phyloP scores from a whole-genome alignment of 2,797 vertebrate genomes.

The Poeciliopsis infans region DNA sequence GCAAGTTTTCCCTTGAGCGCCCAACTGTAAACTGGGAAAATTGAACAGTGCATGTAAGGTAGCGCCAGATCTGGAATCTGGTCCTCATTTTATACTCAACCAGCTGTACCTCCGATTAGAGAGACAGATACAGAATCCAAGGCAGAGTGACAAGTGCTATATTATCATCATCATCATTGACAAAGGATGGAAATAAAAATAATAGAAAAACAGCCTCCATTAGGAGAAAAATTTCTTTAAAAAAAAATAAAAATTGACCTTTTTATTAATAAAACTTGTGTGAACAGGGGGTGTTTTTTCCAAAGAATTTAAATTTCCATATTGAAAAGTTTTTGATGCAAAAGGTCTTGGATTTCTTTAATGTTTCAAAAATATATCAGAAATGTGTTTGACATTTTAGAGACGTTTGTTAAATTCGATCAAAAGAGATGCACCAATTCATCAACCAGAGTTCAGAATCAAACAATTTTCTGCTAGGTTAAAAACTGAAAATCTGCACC shows the following conservation, averaged over 20 bases:
- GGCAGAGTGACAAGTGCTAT: conserved; percentile 99
- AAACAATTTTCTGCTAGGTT: background rate
- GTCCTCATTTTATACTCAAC: conserved; percentile 98
- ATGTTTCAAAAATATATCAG: conserved; percentile 53
- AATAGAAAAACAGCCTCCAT: conserved; percentile 54
- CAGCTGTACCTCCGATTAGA: conserved; percentile 96
- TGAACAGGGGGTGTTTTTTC: conserved; percentile 6
- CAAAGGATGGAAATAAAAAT: conserved; percentile 79
- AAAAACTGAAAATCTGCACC: background rate
- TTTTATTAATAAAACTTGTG: conserved; percentile 41
- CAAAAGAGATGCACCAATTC: conserved; percentile 7
- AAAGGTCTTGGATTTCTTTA: conserved; percentile 49
- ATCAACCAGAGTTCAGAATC: background rate
- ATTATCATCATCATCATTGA: conserved; percentile 91
- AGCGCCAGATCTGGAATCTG: conserved; percentile 92
- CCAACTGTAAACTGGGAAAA: conserved; percentile 99
- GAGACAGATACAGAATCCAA: conserved; percentile 94
- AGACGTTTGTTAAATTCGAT: conserved; percentile 57
- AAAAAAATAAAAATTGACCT: conserved; percentile 38
- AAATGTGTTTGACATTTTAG: conserved; percentile 65
- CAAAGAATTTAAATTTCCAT: conserved; percentile 35
- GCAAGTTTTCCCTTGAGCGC: conserved; percentile 95
- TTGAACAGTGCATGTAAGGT: conserved; percentile 97
- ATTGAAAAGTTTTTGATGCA: conserved; percentile 38
- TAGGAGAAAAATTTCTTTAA: conserved; percentile 78